Evolutionary conservation across 2,113 vertebrate genomes (phyloP).

Genomic region (Dipodomys stephensi): DNA sequence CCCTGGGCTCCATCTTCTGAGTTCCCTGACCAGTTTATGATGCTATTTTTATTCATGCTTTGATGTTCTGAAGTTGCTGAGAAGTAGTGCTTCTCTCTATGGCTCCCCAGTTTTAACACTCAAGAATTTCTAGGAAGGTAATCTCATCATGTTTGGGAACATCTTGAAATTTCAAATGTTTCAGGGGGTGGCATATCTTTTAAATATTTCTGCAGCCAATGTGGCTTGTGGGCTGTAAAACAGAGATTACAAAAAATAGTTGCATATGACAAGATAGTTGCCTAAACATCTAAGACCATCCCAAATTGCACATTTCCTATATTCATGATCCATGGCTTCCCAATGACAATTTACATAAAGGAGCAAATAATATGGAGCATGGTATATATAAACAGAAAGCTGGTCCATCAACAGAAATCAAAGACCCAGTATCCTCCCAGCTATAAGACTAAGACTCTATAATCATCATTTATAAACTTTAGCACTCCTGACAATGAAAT

Average conservation of each 20-base stretch:
- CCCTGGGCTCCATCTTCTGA: too few species aligned
- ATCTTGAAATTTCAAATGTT: neutral
- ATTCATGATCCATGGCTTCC: neutral
- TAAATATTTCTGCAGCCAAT: neutral
- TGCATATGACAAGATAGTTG: too few species aligned
- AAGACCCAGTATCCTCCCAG: neutral
- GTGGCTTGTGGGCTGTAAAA: neutral
- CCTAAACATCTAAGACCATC: neutral
- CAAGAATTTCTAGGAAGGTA: neutral
- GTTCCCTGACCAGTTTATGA: too few species aligned
- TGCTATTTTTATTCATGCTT: too few species aligned
- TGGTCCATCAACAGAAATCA: neutral
- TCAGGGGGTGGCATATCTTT: neutral
- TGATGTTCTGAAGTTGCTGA: neutral
- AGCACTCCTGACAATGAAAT: too few species aligned
- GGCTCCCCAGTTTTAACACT: neutral
- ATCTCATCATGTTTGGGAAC: neutral
- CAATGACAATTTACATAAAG: neutral
- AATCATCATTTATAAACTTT: neutral
- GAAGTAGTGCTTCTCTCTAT: neutral
- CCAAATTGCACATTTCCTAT: neutral
- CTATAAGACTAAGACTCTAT: neutral
- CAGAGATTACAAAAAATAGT: neutral
- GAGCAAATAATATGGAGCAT: neutral
- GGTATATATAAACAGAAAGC: neutral